phyloP scores from a whole-genome alignment of 2,888 invertebrate species.

The Apamea crenata region DNA sequence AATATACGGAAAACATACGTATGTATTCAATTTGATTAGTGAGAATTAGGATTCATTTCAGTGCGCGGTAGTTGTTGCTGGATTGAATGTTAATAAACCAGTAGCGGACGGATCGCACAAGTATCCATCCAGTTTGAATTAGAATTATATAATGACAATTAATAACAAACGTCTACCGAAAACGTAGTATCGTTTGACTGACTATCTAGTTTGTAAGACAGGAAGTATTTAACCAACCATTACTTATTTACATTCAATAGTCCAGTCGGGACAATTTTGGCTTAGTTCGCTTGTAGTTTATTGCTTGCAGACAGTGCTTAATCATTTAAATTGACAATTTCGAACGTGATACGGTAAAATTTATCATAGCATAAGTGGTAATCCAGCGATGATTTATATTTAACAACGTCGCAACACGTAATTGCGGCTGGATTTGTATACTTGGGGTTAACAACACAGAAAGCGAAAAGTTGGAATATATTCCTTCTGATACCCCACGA shows the following conservation, averaged over 20 bases:
- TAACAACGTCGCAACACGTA: constrained; percentile 29
- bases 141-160: constrained; percentile 75
- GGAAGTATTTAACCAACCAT: constrained; percentile 62
- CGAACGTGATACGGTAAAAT: constrained; percentile 47
- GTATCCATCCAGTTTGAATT: constrained; percentile 73
- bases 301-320: constrained; percentile 38
- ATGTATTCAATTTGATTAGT: constrained; percentile 65
- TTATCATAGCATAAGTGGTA: constrained; percentile 41
- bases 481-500: constrained; percentile 7
- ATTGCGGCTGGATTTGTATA: constrained; percentile 25
- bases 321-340: constrained; percentile 45
- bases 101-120: constrained; percentile 69
- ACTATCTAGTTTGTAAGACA: constrained; percentile 56
- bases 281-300: constrained; percentile 42
- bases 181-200: constrained; percentile 56
- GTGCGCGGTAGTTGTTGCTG: constrained; percentile 64
- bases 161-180: constrained; percentile 71
- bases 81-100: constrained; percentile 82
- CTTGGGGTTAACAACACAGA: constrained; percentile 21
- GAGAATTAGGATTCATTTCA: constrained; percentile 81
- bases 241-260: constrained; percentile 68
- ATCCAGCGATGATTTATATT: constrained; percentile 37
- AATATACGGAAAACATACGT: constrained; percentile 65
- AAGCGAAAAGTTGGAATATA: constrained; percentile 3
- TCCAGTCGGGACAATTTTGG: constrained; percentile 45